Conservation (phyloP, 2,797 vertebrate genomes). For the Alcedo atthis region DNA sequence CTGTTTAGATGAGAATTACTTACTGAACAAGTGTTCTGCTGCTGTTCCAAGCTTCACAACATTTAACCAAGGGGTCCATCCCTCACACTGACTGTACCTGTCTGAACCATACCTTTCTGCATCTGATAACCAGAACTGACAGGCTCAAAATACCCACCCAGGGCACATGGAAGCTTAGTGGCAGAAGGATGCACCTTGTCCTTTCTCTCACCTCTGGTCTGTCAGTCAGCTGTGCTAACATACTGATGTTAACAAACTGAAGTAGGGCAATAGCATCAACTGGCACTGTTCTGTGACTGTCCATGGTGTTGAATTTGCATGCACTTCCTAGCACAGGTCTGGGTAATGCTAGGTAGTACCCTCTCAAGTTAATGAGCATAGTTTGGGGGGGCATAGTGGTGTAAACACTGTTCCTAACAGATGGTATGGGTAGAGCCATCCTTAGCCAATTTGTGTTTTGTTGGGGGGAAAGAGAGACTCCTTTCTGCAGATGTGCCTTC, state of each 20-base stretch:
- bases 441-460: not conserved
- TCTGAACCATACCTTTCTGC: not conserved
- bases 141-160: not conserved
- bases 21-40: not conserved
- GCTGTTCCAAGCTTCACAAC: not conserved
- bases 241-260: not conserved
- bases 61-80: not conserved
- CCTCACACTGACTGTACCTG: not conserved
- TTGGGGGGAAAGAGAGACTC: not conserved
- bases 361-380: not conserved
- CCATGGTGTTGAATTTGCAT: not conserved
- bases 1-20: not conserved
- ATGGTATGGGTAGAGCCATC: rapidly evolving
- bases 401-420: not conserved
- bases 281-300: not conserved
- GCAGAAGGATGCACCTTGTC: not conserved
- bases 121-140: not conserved
- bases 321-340: not conserved
- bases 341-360: not conserved
- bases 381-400: not conserved
- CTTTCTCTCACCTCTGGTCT: not conserved
- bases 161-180: not conserved
- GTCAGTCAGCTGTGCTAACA: not conserved
- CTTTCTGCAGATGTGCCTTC: not conserved
- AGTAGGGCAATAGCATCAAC: not conserved